phyloP scores from a whole-genome alignment of 2,797 vertebrate species.

The Liparis tanakae region DNA sequence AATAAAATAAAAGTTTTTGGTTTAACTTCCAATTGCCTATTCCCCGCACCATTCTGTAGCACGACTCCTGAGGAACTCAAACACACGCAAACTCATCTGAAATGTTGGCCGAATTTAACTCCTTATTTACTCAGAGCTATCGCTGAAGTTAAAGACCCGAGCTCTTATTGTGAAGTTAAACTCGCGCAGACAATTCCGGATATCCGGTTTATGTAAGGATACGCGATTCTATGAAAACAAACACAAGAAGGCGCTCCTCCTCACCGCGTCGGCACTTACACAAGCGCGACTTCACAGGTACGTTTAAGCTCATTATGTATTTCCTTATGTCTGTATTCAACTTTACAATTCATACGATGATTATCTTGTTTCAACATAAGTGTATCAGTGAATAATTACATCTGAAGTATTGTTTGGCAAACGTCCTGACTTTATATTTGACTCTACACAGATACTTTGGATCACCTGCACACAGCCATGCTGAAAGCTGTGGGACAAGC shows the following conservation, averaged over 20 bases:
- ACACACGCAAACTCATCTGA: not conserved
- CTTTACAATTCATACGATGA: not conserved
- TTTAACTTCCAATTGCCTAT: no score
- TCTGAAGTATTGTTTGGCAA: not conserved
- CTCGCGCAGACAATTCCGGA: constrained; percentile 52
- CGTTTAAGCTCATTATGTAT: not conserved
- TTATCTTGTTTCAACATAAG: not conserved
- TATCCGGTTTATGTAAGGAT: constrained; percentile 34
- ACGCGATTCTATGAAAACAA: constrained; percentile 44
- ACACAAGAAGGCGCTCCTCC: accelerated
- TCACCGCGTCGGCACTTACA: no score
- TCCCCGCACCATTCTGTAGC: not conserved
- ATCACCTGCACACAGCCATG: constrained; percentile 60
- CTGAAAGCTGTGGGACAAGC: constrained; percentile 74
- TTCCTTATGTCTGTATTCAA: not conserved
- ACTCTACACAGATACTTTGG: not conserved
- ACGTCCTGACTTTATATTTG: not conserved
- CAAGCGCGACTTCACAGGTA: constrained; percentile 14
- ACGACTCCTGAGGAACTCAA: not conserved
- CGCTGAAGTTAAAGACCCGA: accelerated
- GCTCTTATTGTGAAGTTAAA: constrained; percentile 55
- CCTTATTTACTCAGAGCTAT: not conserved
- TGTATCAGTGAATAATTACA: not conserved
- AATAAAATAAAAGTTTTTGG: no score
- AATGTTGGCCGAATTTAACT: not conserved